Evolutionary conservation across 2,888 invertebrate species (phyloP).

Genomic region (Rotaria magnacalcarata): DNA sequence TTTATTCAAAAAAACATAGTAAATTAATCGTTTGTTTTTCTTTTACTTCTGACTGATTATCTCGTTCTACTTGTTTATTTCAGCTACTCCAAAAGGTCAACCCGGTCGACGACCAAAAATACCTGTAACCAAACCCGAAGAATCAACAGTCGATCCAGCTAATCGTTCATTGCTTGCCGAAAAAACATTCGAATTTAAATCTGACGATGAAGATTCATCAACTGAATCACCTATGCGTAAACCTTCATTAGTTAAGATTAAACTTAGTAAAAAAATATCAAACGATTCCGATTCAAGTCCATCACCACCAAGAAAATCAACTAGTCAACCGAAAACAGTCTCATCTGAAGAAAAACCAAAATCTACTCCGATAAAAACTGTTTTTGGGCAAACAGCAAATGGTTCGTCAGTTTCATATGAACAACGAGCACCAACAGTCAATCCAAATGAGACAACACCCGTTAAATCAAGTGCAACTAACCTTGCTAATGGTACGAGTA

Average conservation of each 20-base stretch:
- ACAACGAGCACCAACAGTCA: not conserved
- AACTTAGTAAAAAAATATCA: not conserved
- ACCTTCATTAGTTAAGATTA: not conserved
- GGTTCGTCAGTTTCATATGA: not conserved
- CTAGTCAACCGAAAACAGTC: not conserved
- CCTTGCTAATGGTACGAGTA: not conserved
- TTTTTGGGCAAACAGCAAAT: conserved; percentile 12
- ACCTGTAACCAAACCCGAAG: not conserved
- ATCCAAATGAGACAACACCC: not conserved
- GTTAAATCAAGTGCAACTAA: too few relatives aligned
- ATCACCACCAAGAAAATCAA: not conserved
- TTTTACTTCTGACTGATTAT: too few relatives aligned
- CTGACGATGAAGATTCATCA: not conserved
- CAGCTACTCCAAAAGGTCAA: not conserved
- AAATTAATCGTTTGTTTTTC: too few relatives aligned
- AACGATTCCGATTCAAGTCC: not conserved
- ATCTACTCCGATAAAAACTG: not conserved
- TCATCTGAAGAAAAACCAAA: too few relatives aligned
- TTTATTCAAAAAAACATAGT: not conserved
- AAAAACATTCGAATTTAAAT: conserved; percentile 21
- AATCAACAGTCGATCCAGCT: not conserved
- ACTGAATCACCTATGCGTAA: not conserved
- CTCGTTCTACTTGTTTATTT: not conserved
- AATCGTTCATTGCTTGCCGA: conserved; percentile 24
- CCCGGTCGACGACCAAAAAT: not conserved